Base-by-base conservation (phyloP, 2,113 vertebrate species). In the Melanocharis versteri region DNA sequence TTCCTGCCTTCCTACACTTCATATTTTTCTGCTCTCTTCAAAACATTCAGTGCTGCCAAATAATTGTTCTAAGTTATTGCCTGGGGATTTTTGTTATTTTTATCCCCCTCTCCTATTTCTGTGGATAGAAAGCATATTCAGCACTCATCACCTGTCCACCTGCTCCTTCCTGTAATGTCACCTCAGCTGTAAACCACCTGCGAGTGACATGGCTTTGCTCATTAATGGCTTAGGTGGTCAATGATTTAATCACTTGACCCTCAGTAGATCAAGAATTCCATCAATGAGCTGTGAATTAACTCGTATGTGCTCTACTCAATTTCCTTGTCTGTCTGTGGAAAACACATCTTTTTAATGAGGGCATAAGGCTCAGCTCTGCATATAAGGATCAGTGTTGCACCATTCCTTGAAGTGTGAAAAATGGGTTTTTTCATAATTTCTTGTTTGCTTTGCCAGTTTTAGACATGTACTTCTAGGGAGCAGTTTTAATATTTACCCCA, bases 161-260 rank as follows among this genome's bases (percentile, higher is more conserved):
- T 94, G 73, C 40, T 96, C 58, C 81, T 96, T 92, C 80, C 20
- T 72, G 53, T 83, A 23, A 56, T 64, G 71, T 73, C 37, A 76
- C 53, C 54, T 95, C 82, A 96, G 82, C n/a, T 95, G 75, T 84
- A 70, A 94, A 31, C 60, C n/a, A 21, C 40, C 69, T 50, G 24
- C 81, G 72, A 87, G 73, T 85, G 7, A 1, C n/a, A 54, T 47
- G 73, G 22, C 71, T 96, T 82, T 87, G 53, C 84, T 97, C 71
- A 72, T 44, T 94, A 87, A 68, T 68, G 79, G 40, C 53, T 91
- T 81, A 87, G 65, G 72, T 94, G 92, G 78, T 83, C 81, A 88
- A 56, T 96, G 91, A 83, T 92, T 97, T 96, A 96, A 96, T 96
- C 56, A 57, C 56, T 83, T 91, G 83, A 83, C 69, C 85, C 78